These are phyloP conservation scores for Eurypyga helias DNA, from an alignment of 2,113 vertebrate species.

Conservation along the genomic window DNA sequence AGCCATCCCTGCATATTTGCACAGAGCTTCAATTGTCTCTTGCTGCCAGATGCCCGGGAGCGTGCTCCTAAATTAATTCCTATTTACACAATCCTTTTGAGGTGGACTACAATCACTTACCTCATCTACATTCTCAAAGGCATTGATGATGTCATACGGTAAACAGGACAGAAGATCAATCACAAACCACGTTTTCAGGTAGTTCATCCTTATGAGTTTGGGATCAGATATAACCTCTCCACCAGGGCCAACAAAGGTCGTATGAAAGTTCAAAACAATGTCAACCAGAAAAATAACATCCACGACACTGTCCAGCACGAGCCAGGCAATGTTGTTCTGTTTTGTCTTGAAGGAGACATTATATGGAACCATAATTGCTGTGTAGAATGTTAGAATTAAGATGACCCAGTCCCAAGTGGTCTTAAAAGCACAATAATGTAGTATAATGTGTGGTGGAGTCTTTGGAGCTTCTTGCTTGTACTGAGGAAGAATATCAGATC, in stretches of 20 bases:
- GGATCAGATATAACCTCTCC: slow-evolving; percentile 98
- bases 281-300: slow-evolving; percentile 98
- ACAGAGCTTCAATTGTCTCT: background rate
- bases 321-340: slow-evolving; percentile 97
- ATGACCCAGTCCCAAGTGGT: slow-evolving; percentile 99
- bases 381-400: slow-evolving; percentile 97
- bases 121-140: slow-evolving; percentile 99
- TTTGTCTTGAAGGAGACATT: slow-evolving; percentile 98
- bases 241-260: slow-evolving; percentile 96
- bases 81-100: background rate
- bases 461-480: slow-evolving; percentile 99
- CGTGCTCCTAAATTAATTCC: background rate
- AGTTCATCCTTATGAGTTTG: slow-evolving; percentile 98
- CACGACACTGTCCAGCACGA: slow-evolving; percentile 97
- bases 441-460: slow-evolving; percentile 96
- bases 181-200: slow-evolving; percentile 98
- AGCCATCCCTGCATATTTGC: background rate
- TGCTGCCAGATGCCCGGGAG: background rate
- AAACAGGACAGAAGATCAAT: slow-evolving; percentile 97
- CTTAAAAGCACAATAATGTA: slow-evolving; percentile 98
- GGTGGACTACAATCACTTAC: slow-evolving; percentile 64
- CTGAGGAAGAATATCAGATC: slow-evolving; percentile 96
- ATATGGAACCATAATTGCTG: slow-evolving; percentile 98
- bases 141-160: slow-evolving; percentile 99
- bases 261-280: slow-evolving; percentile 98